These are phyloP conservation scores for Lerista edwardsae DNA, from an alignment of 2,797 vertebrate species.

Conservation along the genomic window DNA sequence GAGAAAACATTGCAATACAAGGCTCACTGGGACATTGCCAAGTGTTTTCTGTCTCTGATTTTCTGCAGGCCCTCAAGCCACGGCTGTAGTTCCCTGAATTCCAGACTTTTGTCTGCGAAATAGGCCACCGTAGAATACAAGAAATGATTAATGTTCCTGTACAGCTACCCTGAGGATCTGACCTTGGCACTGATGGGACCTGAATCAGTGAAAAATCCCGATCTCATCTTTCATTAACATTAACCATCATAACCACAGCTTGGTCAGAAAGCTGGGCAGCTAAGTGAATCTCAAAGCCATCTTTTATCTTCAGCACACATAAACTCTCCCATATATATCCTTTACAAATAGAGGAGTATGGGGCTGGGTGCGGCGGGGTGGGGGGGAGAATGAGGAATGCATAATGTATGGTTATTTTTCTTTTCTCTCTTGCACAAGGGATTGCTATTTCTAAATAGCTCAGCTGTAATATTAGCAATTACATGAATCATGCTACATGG, in stretches of 20 bases:
- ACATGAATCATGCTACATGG: conserved; percentile 57
- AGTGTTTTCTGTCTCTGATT: conserved; percentile 43
- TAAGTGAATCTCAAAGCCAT: conserved; percentile 40
- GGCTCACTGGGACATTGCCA: conserved; percentile 36
- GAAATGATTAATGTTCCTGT: conserved; percentile 51
- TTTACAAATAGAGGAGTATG: conserved; percentile 35
- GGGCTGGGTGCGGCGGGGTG: neutral
- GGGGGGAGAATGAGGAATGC: conserved; percentile 6
- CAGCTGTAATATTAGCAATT: conserved; percentile 64
- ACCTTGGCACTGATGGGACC: conserved; percentile 44
- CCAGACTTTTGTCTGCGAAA: conserved; percentile 39
- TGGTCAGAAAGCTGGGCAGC: conserved; percentile 14
- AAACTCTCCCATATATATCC: conserved; percentile 21
- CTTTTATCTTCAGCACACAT: conserved; percentile 37
- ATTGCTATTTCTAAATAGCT: conserved; percentile 63
- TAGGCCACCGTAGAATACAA: conserved; percentile 44
- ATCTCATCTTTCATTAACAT: conserved; percentile 59
- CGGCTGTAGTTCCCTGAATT: conserved; percentile 36
- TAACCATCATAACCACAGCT: neutral
- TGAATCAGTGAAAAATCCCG: conserved; percentile 40
- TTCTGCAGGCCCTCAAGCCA: conserved; percentile 9
- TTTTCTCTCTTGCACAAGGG: conserved; percentile 26
- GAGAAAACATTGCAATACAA: conserved; percentile 26
- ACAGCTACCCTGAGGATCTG: conserved; percentile 40
- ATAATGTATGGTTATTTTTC: conserved; percentile 53